Conservation (phyloP, 2,113 vertebrate species). For the Orientallactaga bullata region DNA sequence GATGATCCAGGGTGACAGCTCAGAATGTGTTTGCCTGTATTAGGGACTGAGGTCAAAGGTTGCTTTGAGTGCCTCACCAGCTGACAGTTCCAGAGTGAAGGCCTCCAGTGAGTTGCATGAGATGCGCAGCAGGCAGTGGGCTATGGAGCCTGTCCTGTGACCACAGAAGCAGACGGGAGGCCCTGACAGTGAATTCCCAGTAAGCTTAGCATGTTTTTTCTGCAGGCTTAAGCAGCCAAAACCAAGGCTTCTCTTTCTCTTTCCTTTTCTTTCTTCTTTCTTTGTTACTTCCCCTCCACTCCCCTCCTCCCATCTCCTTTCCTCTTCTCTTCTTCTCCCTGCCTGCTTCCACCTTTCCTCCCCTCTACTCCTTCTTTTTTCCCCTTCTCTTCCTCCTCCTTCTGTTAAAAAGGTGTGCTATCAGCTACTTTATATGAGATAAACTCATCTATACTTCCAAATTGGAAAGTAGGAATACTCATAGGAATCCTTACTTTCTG, state of each 20-base stretch:
- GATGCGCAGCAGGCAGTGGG: background rate
- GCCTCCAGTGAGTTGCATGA: slow-evolving; percentile 25
- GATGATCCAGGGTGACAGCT: slow-evolving; percentile 53
- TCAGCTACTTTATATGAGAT: slow-evolving; percentile 17
- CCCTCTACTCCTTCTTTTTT: too few relatives aligned
- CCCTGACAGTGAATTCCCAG: background rate
- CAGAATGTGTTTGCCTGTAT: slow-evolving; percentile 70
- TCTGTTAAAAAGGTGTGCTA: background rate
- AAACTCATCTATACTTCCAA: background rate
- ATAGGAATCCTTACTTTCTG: background rate
- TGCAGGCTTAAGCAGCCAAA: background rate
- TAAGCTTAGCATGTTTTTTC: background rate
- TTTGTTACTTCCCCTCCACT: accelerated
- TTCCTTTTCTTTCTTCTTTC: too few relatives aligned
- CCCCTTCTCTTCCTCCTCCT: background rate
- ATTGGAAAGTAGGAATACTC: background rate
- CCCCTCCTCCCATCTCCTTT: accelerated
- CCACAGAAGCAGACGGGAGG: slow-evolving; percentile 36
- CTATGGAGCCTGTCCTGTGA: background rate
- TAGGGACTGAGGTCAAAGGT: slow-evolving; percentile 77
- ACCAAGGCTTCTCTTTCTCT: too few relatives aligned
- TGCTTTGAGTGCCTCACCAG: background rate
- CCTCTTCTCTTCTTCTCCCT: accelerated
- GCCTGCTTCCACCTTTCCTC: too few relatives aligned
- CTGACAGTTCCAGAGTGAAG: slow-evolving; percentile 70